phyloP scores from a whole-genome alignment of 2,113 vertebrate genomes.

The Ceyx cyanopectus region DNA sequence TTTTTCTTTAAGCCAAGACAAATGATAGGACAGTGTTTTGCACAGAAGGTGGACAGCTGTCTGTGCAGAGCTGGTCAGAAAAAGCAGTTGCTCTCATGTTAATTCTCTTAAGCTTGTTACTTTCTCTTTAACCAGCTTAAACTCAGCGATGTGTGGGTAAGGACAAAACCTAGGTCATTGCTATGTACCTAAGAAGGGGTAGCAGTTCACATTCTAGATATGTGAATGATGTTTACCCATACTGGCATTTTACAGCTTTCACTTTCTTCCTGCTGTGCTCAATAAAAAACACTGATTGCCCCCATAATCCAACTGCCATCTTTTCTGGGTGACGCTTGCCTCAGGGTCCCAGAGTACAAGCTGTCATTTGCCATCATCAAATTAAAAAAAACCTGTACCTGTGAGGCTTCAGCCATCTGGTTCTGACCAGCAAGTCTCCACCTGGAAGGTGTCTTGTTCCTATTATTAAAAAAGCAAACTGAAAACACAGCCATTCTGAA shows the following conservation, averaged over 20 bases:
- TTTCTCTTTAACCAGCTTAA: constrained; percentile 52
- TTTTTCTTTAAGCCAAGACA: not conserved
- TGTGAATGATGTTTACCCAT: constrained; percentile 29
- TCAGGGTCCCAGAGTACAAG: not conserved
- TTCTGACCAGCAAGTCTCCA: not conserved
- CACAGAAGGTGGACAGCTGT: not conserved
- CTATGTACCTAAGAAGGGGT: constrained; percentile 25
- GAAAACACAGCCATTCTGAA: not conserved
- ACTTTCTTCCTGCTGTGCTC: constrained; percentile 36
- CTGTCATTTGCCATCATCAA: not conserved
- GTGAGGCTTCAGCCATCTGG: not conserved
- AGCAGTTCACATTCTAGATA: constrained; percentile 19
- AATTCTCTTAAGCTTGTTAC: constrained; percentile 19
- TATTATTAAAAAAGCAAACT: not conserved
- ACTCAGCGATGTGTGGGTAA: not conserved
- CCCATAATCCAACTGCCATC: not conserved
- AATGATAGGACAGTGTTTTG: not conserved
- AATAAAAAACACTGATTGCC: not conserved
- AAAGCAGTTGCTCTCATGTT: not conserved
- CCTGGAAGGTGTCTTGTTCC: not conserved
- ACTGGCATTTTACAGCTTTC: constrained; percentile 31
- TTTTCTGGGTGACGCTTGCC: not conserved
- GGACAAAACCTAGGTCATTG: not conserved
- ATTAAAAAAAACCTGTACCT: not conserved
- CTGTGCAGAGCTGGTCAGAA: not conserved